Conservation (phyloP, 2,797 vertebrate genomes). For the Sardinella longiceps region DNA sequence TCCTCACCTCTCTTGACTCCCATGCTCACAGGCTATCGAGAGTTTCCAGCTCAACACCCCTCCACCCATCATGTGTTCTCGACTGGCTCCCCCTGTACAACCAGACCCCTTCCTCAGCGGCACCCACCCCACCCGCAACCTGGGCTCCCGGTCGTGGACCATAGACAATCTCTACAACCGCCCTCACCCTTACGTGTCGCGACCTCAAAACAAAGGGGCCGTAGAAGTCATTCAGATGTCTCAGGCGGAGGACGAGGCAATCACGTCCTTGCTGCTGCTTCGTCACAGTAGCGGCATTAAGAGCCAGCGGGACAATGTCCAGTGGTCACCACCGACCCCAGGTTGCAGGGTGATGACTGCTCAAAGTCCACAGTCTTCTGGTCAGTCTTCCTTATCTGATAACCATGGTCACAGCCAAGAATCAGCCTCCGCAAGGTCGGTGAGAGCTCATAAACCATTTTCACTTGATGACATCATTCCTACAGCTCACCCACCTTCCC, state of each 20-base stretch:
- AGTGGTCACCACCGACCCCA: background rate
- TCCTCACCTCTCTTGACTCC: background rate
- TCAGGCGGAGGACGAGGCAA: constrained; percentile 67
- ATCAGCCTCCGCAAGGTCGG: background rate
- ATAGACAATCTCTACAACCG: background rate
- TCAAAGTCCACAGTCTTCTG: background rate
- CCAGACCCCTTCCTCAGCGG: constrained; percentile 60
- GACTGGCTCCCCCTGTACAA: constrained; percentile 35
- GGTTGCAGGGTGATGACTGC: background rate
- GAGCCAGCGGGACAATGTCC: background rate
- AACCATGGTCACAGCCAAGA: background rate
- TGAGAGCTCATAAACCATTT: background rate
- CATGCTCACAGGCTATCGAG: constrained; percentile 48
- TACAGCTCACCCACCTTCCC: background rate
- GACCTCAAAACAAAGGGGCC: background rate
- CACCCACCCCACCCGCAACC: constrained; percentile 45
- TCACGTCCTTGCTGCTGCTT: constrained; percentile 68
- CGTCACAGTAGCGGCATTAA: constrained; percentile 44
- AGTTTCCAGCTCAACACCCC: constrained; percentile 66
- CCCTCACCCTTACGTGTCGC: background rate
- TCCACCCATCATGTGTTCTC: constrained; percentile 62
- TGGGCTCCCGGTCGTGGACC: constrained; percentile 51
- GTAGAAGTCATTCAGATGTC: constrained; percentile 62
- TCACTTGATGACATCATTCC: background rate
- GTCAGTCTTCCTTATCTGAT: background rate